phyloP scores from a whole-genome alignment of 1,140 invertebrate species.

The Triops cancriformis region DNA sequence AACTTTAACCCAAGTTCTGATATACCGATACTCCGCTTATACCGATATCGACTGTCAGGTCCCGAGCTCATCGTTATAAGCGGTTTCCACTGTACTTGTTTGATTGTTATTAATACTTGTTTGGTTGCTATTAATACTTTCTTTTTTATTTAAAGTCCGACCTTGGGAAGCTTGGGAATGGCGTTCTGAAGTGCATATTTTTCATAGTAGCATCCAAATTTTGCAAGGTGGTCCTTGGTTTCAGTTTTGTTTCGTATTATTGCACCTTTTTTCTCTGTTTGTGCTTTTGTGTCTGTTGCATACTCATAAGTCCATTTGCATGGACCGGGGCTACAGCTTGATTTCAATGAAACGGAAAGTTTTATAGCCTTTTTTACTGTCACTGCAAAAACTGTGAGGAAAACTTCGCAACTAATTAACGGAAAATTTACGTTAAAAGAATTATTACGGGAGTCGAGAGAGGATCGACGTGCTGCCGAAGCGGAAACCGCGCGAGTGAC shows the following conservation, averaged over 20 bases:
- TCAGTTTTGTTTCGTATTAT: neutral
- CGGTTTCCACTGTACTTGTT: no score
- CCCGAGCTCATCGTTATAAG: no score
- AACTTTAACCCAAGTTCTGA: no score
- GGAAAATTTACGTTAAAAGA: constrained; percentile 28
- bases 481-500: constrained; percentile 38
- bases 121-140: constrained; percentile 22
- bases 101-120: neutral
- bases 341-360: neutral
- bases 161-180: constrained; percentile 16
- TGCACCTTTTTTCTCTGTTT: neutral
- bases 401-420: constrained; percentile 1
- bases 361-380: neutral
- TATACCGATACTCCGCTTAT: no score
- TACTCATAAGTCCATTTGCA: neutral
- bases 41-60: no score
- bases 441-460: constrained; percentile 32
- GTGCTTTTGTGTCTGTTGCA: neutral
- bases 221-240: constrained; percentile 8
- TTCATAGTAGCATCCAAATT: constrained; percentile 14
- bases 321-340: neutral
- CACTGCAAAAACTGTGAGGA: neutral
- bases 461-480: constrained; percentile 32
- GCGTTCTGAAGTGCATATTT: constrained; percentile 13
- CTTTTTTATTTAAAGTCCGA: constrained; percentile 21